phyloP scores from a whole-genome alignment of 2,113 vertebrate genomes.

The Hassar affinis region DNA sequence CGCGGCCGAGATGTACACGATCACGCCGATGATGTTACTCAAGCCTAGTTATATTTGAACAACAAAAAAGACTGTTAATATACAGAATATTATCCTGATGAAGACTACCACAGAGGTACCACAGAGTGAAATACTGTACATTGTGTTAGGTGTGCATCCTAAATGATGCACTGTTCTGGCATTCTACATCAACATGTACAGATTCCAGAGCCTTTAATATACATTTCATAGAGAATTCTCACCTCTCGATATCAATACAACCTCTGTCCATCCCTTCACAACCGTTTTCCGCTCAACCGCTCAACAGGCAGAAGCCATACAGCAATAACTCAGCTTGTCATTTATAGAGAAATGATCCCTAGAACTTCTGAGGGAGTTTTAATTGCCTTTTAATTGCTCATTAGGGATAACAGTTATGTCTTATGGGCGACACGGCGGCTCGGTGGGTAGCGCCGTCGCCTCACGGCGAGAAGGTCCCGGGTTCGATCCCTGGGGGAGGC shows the following conservation, averaged over 20 bases:
- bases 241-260: background rate
- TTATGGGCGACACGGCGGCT: too few species aligned
- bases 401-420: too few species aligned
- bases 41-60: slow-evolving; percentile 70
- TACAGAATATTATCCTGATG: background rate
- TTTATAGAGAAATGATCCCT: background rate
- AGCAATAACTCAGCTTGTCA: background rate
- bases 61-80: background rate
- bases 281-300: background rate
- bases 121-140: too few species aligned
- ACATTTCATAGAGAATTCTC: background rate
- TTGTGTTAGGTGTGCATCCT: background rate
- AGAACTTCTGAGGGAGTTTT: too few species aligned
- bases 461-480: too few species aligned
- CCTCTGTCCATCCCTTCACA: background rate
- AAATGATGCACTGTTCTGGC: background rate
- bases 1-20: slow-evolving; percentile 91
- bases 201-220: background rate
- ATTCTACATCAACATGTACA: background rate
- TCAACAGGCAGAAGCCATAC: background rate
- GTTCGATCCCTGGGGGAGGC: too few species aligned
- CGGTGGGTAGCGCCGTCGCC: too few species aligned
- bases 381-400: too few species aligned
- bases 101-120: background rate
- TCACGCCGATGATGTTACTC: slow-evolving; percentile 95